Evolutionary conservation across 2,888 invertebrate genomes (phyloP), one percentile per base, ranked within the genome.

Genomic region (Cataglyphis cursor): DNA sequence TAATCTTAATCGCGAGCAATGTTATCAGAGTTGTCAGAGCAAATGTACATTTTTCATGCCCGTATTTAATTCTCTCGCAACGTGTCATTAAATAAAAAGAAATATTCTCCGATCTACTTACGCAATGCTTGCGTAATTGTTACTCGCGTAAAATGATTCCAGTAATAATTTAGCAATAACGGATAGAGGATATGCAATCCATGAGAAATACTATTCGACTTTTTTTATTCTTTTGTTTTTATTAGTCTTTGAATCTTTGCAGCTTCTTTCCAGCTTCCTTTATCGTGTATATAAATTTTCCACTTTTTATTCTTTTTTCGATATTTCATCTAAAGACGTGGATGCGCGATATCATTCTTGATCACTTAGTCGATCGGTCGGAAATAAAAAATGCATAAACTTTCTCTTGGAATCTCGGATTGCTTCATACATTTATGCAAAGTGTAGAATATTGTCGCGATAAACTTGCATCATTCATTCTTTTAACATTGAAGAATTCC

Each of bases 61-160:
- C 6, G 31, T 35, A 15, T 18, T 10, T 21, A 75, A n/a, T 12
- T 41, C 21, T 6, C 5, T 21, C 18, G n/a, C 28, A n/a, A n/a
- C 9, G 6, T 41, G 66, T 76, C 31, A 41, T 75, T 51, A 54
- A 24, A 41, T 54, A 59, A 80, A 75, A 59, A 31, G 31, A 6
- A 44, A 80, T 41, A 68, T 68, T 70, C 44, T 15, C 44, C 44
- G 57, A 31, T 70, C 24, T 12, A 68, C 59, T 59, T 59, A 54
- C 59, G 41, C 72, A 59, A 80, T 9, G n/a, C 59, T 59, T 70
- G 51, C 44, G 18, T 80, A 70, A 70, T 44, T 59, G 10, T 70
- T 41, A 80, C 59, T 72, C 78, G 59, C 59, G 70, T 24, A 44
- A 35, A 80, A 70, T 65, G 75, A 75, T 65, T 48, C 48, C 57